Base-by-base conservation (phyloP, 1,140 invertebrate species). In the Drosophila orosa region DNA sequence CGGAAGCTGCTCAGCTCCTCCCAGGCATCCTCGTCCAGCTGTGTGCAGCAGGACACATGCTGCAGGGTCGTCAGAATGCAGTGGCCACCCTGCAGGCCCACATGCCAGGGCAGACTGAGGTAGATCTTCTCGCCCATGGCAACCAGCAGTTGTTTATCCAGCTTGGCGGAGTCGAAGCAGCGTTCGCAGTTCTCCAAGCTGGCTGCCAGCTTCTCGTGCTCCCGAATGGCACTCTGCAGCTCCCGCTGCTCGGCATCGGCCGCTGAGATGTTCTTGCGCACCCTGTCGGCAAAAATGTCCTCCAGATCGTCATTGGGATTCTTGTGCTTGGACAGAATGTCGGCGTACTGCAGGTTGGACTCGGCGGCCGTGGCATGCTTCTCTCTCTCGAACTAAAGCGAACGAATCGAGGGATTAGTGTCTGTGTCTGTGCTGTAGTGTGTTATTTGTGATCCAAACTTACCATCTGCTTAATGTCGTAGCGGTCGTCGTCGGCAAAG, bases 1-100 rank as follows among this genome's bases (percentile, higher is more conserved):
- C 97, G 94, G 68, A 96, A 96, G 73, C 94, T 93, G 94, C 96
- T 94, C 40, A 99, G 94, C 93, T 99, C 98, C 72, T 94, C 94
- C 96, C 96, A 99, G 47, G 98, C 95, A 93, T 99, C 97, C 94
- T 99, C 98, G 93, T 99, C 98, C 13, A 98, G 79, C 73, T 95
- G 94, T 1, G 97, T 97, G 57, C 95, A 94, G 91, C 95, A 96
- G 13, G 95, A 80, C 3, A 95, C 92, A 92, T 99, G 98, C 73
- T 95, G 94, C 81, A 96, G 94, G n/a, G 98, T 96, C 2, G 96
- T 94, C 78, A 99, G 95, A 17, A 98, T 93, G 92, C 98, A 99
- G 90, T 99, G 98, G 4, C 96, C 96, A 60, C 94, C 93, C n/a
- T 95, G 95, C 27, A 99, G 92, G 8, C 97, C 97, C 79, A 95